Evolutionary conservation across 2,888 invertebrate genomes (phyloP), one percentile per base, ranked within the genome.

Genomic region (Meteorus colon): DNA sequence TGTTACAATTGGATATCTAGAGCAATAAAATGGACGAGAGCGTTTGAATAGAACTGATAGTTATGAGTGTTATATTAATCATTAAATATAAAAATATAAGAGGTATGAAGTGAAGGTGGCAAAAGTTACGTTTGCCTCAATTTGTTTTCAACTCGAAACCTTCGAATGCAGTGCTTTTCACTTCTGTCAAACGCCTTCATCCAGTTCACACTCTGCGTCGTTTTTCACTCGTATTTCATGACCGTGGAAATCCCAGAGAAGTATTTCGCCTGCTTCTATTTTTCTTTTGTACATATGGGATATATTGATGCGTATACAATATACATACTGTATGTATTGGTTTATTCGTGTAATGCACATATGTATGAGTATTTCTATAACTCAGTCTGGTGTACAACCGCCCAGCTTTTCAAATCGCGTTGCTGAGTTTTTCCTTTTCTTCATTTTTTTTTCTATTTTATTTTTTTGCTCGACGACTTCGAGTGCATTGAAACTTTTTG

Each of bases 401-500:
- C 19, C 55, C 19, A 55, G 55, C 55, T 55, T 55, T 19, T 55
- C 24, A 55, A 55, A 55, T 55, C n/a, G 55, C 24, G n/a, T 55
- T 63, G 27, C n/a, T 45, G 10, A 19, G 14, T 72, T 14, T 48
- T 48, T 66, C 14, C 55, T 51, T 4, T 41, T 12, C 12, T 55
- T 19, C 55, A 4, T 10, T 68, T 29, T 51, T 55, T n/a, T 45
- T 45, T 10, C 31, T 10, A 27, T 51, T 0, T 68, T 68, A 37
- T 55, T 29, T 31, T 37, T 37, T 41, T 24, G 19, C 55, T 4
- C 59, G 19, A 70, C 70, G 24, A 55, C 37, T 27, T 60, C 27
- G 60, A 70, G 60, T 70, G 70, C 70, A 70, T 70, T 60, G 69
- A 41, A 70, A 70, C 45, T 67, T 67, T 67, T 12, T 45, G 10